phyloP scores from a whole-genome alignment of 2,797 vertebrate genomes.

The Argentina silus region DNA sequence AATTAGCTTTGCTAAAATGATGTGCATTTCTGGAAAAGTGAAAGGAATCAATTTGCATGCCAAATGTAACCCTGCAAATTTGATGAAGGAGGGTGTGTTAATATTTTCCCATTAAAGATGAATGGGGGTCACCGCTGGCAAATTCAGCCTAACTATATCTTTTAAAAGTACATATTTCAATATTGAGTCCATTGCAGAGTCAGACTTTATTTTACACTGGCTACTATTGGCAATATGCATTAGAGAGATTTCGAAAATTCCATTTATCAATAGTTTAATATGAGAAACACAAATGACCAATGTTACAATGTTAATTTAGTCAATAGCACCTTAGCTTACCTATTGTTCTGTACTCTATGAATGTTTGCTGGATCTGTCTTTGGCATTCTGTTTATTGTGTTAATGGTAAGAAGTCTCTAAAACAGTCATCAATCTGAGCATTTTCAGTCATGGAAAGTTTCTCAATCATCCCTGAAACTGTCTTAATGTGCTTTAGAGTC shows the following conservation, averaged over 20 bases:
- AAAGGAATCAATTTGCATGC: slow-evolving; percentile 71
- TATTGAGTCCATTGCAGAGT: slow-evolving; percentile 34
- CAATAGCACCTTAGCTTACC: background rate
- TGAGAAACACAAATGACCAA: background rate
- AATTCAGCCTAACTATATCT: slow-evolving; percentile 61
- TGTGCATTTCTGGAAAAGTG: slow-evolving; percentile 65
- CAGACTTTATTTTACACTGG: background rate
- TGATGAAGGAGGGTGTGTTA: slow-evolving; percentile 60
- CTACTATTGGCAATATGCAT: background rate
- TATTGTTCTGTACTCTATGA: background rate
- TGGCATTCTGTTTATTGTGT: background rate
- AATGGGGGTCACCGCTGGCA: slow-evolving; percentile 52
- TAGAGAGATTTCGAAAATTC: background rate
- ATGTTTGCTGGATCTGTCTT: background rate
- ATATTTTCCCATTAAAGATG: slow-evolving; percentile 63
- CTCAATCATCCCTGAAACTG: background rate
- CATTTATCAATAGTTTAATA: background rate
- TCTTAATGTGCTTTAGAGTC: background rate
- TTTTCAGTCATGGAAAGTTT: slow-evolving; percentile 9
- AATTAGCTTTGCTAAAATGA: slow-evolving; percentile 67
- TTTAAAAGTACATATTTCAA: slow-evolving; percentile 56
- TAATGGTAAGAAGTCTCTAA: background rate
- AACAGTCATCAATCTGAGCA: background rate
- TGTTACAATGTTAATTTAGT: background rate
- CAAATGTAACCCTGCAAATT: slow-evolving; percentile 69